These are phyloP conservation scores for Dicranocentrus wangi DNA, from an alignment of 2,888 invertebrate species.

Conservation along the genomic window DNA sequence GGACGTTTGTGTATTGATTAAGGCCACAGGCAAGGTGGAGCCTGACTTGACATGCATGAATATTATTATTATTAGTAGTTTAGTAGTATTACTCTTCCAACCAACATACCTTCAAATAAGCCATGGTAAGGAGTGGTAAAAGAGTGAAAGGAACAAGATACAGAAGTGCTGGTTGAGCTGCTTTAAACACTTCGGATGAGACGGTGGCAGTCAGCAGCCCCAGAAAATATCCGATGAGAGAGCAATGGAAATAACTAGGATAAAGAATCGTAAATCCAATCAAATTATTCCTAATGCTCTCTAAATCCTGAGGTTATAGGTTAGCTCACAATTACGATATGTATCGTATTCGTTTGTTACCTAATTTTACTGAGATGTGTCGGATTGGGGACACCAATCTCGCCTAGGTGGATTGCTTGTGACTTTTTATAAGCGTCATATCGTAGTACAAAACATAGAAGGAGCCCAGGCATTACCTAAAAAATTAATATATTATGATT, in stretches of 20 bases:
- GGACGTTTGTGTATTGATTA: too few relatives aligned
- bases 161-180: slow-evolving; percentile 96
- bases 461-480: slow-evolving; percentile 93
- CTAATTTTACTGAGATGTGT: slow-evolving; percentile 76
- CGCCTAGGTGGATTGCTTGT: slow-evolving; percentile 80
- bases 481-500: too few relatives aligned
- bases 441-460: slow-evolving; percentile 95
- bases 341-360: slow-evolving; percentile 67
- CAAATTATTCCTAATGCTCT: too few relatives aligned
- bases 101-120: slow-evolving; percentile 89
- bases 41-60: too few relatives aligned
- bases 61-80: too few relatives aligned
- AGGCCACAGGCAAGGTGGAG: too few relatives aligned
- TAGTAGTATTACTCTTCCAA: background rate
- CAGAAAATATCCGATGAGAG: slow-evolving; percentile 96
- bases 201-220: slow-evolving; percentile 97
- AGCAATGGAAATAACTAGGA: slow-evolving; percentile 96
- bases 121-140: slow-evolving; percentile 96
- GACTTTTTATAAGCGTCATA: slow-evolving; percentile 98
- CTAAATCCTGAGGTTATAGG: too few relatives aligned
- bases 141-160: slow-evolving; percentile 98
- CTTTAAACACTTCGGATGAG: slow-evolving; percentile 97
- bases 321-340: too few relatives aligned
- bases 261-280: too few relatives aligned
- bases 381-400: slow-evolving; percentile 79